Conservation (phyloP, 2,113 vertebrate species). For the Leucopsar rothschildi region DNA sequence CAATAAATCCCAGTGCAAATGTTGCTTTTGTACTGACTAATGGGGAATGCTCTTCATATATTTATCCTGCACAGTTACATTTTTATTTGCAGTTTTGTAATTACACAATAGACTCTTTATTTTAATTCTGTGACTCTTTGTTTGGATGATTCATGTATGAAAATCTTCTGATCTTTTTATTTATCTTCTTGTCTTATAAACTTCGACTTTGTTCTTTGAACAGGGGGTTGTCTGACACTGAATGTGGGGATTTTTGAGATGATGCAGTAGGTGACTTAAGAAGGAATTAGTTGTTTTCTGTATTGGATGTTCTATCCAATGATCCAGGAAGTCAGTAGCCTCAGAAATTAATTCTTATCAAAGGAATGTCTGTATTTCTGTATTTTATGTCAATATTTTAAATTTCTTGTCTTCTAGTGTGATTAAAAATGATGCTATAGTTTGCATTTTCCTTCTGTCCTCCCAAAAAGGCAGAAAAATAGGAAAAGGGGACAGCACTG, state of each 20-base stretch:
- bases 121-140: background rate
- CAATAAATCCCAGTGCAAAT: background rate
- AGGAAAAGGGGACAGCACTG: background rate
- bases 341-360: background rate
- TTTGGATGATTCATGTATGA: background rate
- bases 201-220: background rate
- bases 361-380: background rate
- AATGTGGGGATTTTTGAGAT: background rate
- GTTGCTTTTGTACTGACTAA: background rate
- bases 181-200: background rate
- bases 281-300: background rate
- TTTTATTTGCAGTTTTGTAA: background rate
- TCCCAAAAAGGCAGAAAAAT: background rate
- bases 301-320: background rate
- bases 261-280: background rate
- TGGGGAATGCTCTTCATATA: background rate
- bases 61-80: background rate
- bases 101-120: background rate
- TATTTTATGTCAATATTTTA: background rate
- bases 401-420: background rate
- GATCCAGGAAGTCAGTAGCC: background rate
- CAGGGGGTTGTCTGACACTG: background rate
- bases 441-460: background rate
- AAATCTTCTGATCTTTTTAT: background rate
- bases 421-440: background rate